phyloP scores from a whole-genome alignment of 1,140 invertebrate species.

The Oryzaephilus surinamensis region DNA sequence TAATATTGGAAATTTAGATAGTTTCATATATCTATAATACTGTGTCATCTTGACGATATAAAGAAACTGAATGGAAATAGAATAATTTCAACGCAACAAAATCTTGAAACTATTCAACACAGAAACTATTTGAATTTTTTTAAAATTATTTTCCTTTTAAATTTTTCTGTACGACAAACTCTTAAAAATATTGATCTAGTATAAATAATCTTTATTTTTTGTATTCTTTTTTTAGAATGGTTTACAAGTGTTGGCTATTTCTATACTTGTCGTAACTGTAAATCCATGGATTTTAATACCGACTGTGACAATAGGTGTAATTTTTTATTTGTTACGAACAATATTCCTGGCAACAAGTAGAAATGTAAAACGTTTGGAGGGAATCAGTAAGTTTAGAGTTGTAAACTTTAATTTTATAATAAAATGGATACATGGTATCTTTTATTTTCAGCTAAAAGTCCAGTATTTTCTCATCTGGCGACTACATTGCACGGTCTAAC shows the following conservation, averaged over 20 bases:
- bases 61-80: no score
- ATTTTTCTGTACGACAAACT: no score
- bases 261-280: not conserved
- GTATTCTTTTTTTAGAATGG: slow-evolving; percentile 1
- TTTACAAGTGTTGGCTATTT: slow-evolving; percentile 4
- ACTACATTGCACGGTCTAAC: slow-evolving; percentile 64
- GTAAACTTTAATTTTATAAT: not conserved
- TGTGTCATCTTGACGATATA: no score
- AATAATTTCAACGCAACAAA: no score
- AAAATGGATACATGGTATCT: slow-evolving; percentile 2
- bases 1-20: no score
- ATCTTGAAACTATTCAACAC: no score
- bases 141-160: no score
- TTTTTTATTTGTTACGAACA: slow-evolving; percentile 44
- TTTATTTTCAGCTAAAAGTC: slow-evolving; percentile 54
- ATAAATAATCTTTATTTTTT: no score
- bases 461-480: slow-evolving; percentile 72
- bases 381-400: slow-evolving; percentile 55
- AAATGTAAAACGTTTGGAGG: slow-evolving; percentile 72
- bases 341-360: slow-evolving; percentile 70
- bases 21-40: no score
- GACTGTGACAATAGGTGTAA: slow-evolving; percentile 1
- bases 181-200: no score
- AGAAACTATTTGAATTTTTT: no score
- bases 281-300: slow-evolving; percentile 8